These are phyloP conservation scores for Apistogramma diplotaenia DNA, from an alignment of 2,113 vertebrate genomes.

Conservation along the genomic window DNA sequence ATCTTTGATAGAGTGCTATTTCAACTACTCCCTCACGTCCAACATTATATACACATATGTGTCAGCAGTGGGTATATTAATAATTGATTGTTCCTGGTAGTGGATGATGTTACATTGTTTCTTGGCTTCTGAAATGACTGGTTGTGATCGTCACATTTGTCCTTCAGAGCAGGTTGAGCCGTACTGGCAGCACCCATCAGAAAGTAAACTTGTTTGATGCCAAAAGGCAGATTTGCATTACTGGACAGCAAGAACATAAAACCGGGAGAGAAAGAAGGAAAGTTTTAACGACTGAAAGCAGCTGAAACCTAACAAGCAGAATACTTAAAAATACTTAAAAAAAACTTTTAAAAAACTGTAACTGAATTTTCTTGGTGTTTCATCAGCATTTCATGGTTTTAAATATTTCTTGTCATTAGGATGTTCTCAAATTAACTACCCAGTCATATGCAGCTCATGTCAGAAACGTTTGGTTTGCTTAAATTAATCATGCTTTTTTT, in stretches of 20 bases:
- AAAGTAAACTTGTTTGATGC: not conserved
- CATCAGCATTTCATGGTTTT: not conserved
- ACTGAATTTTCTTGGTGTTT: not conserved
- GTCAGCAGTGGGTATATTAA: conserved; percentile 13
- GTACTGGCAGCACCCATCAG: not conserved
- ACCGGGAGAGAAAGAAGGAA: not conserved
- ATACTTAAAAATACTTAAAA: not conserved
- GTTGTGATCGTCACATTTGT: not conserved
- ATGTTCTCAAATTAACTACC: not conserved
- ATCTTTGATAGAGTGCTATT: conserved; percentile 37
- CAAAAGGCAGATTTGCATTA: not conserved
- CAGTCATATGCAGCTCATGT: not conserved
- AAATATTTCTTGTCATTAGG: not conserved
- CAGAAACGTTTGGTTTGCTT: not conserved
- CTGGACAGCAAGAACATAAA: too few relatives aligned
- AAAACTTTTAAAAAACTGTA: too few relatives aligned
- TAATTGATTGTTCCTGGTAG: conserved; percentile 18
- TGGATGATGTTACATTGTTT: conserved; percentile 9
- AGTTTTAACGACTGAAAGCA: not conserved
- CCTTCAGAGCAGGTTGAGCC: not conserved
- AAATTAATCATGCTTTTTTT: not conserved
- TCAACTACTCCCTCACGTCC: conserved; percentile 2
- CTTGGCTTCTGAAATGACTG: not conserved
- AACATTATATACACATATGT: conserved; percentile 7
- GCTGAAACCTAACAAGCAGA: not conserved